phyloP scores from a whole-genome alignment of 2,888 invertebrate genomes.

The Willowsia nigromaculata region DNA sequence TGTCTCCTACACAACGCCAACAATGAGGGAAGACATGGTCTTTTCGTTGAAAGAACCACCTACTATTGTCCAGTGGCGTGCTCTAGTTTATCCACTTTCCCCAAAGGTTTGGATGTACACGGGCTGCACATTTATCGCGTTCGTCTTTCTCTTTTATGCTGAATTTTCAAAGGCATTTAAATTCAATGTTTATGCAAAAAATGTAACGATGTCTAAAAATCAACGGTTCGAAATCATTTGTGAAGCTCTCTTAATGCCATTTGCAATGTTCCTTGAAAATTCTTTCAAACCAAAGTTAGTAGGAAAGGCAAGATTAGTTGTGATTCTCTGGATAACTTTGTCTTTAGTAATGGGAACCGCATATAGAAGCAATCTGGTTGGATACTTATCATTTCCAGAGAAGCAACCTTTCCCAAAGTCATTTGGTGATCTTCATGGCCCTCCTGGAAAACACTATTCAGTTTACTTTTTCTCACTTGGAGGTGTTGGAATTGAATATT shows the following conservation, averaged over 20 bases:
- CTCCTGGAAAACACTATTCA: neutral
- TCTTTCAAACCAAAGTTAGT: neutral
- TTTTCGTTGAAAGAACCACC: conserved; percentile 38
- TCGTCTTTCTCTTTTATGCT: neutral
- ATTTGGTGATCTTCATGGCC: neutral
- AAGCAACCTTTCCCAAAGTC: neutral
- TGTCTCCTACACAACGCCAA: conserved; percentile 17
- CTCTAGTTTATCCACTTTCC: conserved; percentile 41
- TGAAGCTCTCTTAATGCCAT: conserved; percentile 34
- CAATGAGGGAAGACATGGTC: conserved; percentile 29
- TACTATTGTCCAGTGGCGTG: neutral
- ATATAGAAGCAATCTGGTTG: conserved; percentile 31
- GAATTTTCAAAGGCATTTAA: neutral
- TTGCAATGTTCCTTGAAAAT: conserved; percentile 44
- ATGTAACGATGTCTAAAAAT: neutral
- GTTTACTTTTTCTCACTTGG: neutral
- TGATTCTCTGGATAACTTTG: conserved; percentile 2
- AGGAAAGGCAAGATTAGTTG: neutral
- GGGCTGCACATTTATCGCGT: neutral
- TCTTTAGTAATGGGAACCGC: neutral
- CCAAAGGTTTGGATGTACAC: conserved; percentile 22
- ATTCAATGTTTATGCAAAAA: no score
- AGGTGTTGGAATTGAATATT: neutral
- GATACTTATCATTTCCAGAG: conserved; percentile 15
- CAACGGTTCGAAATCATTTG: neutral